Conservation (phyloP, 53 echinoderm and acorn worm species). For the Apostichopus leukothele region DNA sequence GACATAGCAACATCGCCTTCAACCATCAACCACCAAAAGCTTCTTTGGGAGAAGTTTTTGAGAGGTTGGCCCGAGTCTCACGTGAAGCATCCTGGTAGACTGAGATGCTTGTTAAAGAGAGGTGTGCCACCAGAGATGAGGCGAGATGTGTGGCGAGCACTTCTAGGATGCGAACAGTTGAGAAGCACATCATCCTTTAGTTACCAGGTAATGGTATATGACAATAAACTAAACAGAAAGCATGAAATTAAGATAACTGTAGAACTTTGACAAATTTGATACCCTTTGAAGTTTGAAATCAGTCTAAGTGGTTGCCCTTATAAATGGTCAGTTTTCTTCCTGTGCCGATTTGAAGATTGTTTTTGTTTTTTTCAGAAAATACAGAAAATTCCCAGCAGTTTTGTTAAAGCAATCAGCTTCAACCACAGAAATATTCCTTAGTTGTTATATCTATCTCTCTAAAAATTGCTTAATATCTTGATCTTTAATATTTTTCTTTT, state of each 20-base stretch:
- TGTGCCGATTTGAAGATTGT: not conserved
- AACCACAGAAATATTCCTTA: no score
- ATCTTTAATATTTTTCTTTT: no score
- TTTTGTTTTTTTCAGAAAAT: not conserved
- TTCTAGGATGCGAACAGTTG: conserved; percentile 76
- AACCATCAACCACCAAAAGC: conserved; percentile 5
- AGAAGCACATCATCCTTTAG: conserved; percentile 70
- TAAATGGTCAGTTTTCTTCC: not conserved
- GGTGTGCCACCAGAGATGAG: conserved; percentile 68
- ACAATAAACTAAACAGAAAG: not conserved
- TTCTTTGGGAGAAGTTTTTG: conserved; percentile 65
- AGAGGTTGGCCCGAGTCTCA: conserved; percentile 70
- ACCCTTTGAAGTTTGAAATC: not conserved
- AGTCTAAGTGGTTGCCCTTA: not conserved
- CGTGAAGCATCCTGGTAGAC: conserved; percentile 55
- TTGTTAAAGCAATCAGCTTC: no score
- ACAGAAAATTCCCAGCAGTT: not conserved
- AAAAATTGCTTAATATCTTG: no score
- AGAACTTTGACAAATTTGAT: not conserved
- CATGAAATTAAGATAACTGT: no score
- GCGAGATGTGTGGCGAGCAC: conserved; percentile 71
- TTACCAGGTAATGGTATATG: conserved; percentile 63
- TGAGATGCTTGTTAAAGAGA: conserved; percentile 69
- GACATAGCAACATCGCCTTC: not conserved
- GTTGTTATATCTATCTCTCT: no score